Evolutionary conservation across 2,797 vertebrate species (phyloP).

Genomic region (Simalia tracyae): DNA sequence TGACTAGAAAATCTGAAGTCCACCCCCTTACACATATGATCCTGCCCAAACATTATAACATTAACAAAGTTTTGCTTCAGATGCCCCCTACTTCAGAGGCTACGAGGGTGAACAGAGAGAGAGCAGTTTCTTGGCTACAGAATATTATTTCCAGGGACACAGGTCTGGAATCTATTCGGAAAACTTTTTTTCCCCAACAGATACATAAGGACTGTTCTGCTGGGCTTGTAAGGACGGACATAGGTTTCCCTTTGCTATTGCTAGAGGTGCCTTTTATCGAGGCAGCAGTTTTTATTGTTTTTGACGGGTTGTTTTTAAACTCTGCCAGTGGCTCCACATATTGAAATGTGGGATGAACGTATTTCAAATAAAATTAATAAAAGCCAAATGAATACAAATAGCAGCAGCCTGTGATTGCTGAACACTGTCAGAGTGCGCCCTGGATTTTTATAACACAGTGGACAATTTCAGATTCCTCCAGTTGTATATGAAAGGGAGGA

Average conservation of each 20-base stretch:
- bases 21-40: neutral
- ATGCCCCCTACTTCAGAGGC: neutral
- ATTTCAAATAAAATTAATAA: neutral
- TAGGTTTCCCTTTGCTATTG: neutral
- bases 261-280: neutral
- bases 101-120: neutral
- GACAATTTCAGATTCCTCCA: neutral
- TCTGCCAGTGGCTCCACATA: neutral
- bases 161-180: neutral
- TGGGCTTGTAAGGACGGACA: neutral
- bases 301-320: neutral
- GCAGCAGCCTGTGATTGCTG: neutral
- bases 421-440: no score
- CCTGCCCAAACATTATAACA: neutral
- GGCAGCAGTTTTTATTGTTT: neutral
- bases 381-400: neutral
- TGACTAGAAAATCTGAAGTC: neutral
- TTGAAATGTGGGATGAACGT: neutral
- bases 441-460: neutral
- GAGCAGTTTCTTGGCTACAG: neutral
- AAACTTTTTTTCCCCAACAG: fast-evolving
- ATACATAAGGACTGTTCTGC: neutral
- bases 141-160: neutral
- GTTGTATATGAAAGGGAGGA: neutral
- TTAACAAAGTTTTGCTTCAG: neutral